These are phyloP conservation scores for Nephrotoma guestfalica DNA, from an alignment of 2,888 invertebrate species.

Conservation along the genomic window DNA sequence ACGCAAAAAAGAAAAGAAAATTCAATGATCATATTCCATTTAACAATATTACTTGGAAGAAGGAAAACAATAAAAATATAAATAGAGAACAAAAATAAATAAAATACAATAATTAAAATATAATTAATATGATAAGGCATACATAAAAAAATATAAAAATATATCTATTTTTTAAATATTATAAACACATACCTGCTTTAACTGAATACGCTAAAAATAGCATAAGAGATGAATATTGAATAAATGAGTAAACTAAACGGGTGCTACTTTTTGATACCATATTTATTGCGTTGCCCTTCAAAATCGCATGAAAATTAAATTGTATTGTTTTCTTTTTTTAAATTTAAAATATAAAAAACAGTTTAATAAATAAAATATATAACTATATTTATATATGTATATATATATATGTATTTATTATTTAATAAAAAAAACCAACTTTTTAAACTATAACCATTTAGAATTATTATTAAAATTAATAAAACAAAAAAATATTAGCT, in stretches of 20 bases:
- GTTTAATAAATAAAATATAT: neutral
- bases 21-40: neutral
- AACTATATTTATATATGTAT: neutral
- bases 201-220: constrained; percentile 14
- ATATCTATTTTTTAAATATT: constrained; percentile 3
- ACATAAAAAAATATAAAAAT: neutral
- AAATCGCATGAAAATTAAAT: neutral
- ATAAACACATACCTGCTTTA: constrained; percentile 12
- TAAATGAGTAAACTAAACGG: constrained; percentile 10
- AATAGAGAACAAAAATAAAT: neutral
- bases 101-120: neutral
- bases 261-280: constrained; percentile 11
- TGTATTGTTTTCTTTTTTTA: neutral
- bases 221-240: constrained; percentile 12
- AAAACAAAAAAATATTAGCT: neutral
- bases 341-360: neutral
- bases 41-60: neutral
- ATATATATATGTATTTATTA: neutral
- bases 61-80: neutral
- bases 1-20: neutral
- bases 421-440: neutral
- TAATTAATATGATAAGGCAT: neutral
- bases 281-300: neutral
- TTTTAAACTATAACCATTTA: neutral
- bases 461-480: neutral